Evolutionary conservation across 2,113 vertebrate genomes (phyloP).

Genomic region (Cardinalis cardinalis): DNA sequence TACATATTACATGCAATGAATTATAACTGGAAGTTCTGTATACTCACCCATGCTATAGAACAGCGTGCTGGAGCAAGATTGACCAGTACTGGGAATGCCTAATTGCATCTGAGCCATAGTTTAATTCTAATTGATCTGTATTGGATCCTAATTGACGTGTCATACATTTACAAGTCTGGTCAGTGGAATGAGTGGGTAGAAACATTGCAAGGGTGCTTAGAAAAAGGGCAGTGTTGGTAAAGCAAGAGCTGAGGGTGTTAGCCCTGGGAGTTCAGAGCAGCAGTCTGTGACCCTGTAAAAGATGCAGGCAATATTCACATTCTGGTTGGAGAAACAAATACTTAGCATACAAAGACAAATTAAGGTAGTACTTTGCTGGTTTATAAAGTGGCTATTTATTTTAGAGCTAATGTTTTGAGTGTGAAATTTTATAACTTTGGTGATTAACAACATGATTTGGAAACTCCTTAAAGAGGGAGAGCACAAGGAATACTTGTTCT

Average conservation of each 20-base stretch:
- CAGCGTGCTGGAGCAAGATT: background rate
- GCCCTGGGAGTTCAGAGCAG: background rate
- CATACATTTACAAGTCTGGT: background rate
- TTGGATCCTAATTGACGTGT: background rate
- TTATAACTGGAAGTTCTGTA: background rate
- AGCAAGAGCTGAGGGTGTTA: background rate
- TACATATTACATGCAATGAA: background rate
- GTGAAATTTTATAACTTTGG: background rate
- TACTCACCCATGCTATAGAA: background rate
- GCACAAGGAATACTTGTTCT: background rate
- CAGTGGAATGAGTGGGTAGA: background rate
- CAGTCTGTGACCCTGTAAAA: rapidly evolving
- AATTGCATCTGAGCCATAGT: background rate
- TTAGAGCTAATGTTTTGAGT: background rate
- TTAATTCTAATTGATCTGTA: background rate
- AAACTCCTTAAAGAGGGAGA: background rate
- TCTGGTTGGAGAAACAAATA: background rate
- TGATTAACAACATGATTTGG: background rate
- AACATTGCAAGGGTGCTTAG: background rate
- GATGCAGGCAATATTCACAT: background rate
- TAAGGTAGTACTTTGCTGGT: background rate
- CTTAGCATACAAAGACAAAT: background rate
- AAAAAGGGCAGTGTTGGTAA: background rate
- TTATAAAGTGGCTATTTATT: background rate
- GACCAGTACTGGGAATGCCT: background rate